Conservation (phyloP, 2,797 vertebrate species). For the Gallinago stenura region DNA sequence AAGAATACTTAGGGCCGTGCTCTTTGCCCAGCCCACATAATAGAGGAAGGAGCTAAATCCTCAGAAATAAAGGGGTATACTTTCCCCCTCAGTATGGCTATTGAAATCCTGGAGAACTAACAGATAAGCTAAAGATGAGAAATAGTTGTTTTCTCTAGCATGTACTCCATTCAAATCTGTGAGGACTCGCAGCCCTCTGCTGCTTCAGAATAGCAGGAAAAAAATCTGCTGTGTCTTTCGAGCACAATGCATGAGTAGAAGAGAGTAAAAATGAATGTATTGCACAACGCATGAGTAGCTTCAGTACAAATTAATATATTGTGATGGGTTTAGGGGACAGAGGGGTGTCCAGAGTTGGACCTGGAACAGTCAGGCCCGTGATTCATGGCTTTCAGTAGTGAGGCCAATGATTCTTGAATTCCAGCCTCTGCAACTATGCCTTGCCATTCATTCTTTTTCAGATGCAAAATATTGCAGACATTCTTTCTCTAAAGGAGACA, state of each 20-base stretch:
- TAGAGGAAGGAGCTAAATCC: conserved; percentile 25
- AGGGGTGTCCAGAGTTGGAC: neutral
- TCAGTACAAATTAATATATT: conserved; percentile 31
- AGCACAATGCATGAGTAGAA: neutral
- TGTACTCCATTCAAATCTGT: neutral
- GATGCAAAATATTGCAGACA: conserved; percentile 6
- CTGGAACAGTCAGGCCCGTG: conserved; percentile 30
- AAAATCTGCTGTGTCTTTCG: neutral
- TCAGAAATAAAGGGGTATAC: neutral
- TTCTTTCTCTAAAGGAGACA: neutral
- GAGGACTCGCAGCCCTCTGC: neutral
- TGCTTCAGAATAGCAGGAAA: neutral
- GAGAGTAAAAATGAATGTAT: conserved; percentile 11
- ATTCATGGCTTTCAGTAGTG: conserved; percentile 29
- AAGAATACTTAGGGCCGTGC: conserved; percentile 52
- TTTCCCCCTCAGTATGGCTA: neutral
- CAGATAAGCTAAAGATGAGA: neutral
- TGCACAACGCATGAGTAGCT: conserved; percentile 25
- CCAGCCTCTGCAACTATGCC: neutral
- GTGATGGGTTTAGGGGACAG: conserved; percentile 3
- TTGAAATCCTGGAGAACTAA: conserved; percentile 7
- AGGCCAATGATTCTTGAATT: conserved; percentile 44
- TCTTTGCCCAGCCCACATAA: conserved; percentile 43
- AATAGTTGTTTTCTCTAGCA: neutral
- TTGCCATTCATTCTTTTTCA: conserved; percentile 40